Evolutionary conservation across 2,888 invertebrate species (phyloP), one percentile per base, ranked within the genome.

Genomic region (Sycophila texana): DNA sequence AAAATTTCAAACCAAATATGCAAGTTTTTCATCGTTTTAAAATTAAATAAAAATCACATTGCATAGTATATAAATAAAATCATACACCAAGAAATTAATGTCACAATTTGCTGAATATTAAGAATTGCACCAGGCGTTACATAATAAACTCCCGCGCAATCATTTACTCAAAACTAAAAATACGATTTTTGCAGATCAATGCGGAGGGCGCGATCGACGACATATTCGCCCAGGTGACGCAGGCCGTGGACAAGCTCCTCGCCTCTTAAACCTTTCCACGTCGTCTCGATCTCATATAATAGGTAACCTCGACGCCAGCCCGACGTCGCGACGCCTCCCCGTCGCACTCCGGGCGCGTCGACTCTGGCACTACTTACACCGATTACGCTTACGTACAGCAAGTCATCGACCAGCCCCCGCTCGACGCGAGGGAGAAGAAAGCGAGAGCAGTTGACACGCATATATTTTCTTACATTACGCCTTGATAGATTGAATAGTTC

Each of bases 141-240:
- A 7, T 39, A 39, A 39, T 7, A 39, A 39, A 39, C 7, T 4
- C 39, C 0, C 39, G 0, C 5, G 39, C 39, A 7, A 39, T 4
- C 7, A 4, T 39, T 26, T 26, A 26, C 26, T 26, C 26, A 26
- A 3, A 26, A 26, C 4, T 39, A 39, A 39, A 39, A 39, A 39
- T 39, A 39, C 39, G 39, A 39, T 3, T 39, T 20, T 57, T 57
- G 0, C 91, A 97, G 96, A 95, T 98, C 87, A 93, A 95, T 86
- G 97, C 97, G 0, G 96, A 97, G 89, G 93, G 94, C 74, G 86
- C 91, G 0, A 94, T 95, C 0, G 96, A 97, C 74, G 93, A 92
- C 12, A 95, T 98, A 86, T 98, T 97, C 89, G 89, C 85, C 0
- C 94, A 96, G 86, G 96, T 96, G 47, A 91, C 92, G 13, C 84